Conservation (phyloP, 1,140 invertebrate genomes). For the Diorhabda elongata region DNA sequence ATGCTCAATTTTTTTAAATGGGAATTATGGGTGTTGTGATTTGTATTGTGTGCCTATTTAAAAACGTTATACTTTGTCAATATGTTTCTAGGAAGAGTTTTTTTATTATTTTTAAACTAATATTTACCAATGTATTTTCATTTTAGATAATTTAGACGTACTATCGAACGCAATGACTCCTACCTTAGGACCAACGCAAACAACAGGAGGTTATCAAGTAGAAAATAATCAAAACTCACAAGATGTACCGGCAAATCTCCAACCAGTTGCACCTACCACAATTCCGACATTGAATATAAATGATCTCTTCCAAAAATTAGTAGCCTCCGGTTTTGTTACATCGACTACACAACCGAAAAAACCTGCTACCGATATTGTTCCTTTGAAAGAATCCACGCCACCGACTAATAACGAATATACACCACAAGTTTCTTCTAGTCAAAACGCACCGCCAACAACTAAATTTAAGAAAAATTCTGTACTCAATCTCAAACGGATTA, state of each 20-base stretch:
- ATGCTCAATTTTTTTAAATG: too few species aligned
- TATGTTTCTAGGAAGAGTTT: too few species aligned
- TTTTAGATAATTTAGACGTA: constrained; percentile 54
- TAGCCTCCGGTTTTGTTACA: constrained; percentile 78
- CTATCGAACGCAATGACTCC: constrained; percentile 62
- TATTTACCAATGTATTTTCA: neutral
- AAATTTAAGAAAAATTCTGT: constrained; percentile 1
- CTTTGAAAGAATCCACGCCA: neutral
- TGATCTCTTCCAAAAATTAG: constrained; percentile 77
- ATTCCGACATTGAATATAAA: constrained; percentile 57
- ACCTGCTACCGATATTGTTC: neutral
- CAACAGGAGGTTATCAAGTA: constrained; percentile 52
- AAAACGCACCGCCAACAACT: neutral
- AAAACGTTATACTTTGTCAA: too few species aligned
- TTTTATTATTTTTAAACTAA: neutral
- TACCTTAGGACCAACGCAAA: constrained; percentile 55
- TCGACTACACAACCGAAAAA: constrained; percentile 31
- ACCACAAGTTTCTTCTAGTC: neutral
- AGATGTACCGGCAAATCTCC: constrained; percentile 34
- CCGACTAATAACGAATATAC: constrained; percentile 48
- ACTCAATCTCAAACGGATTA: constrained; percentile 55
- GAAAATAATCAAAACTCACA: constrained; percentile 43
- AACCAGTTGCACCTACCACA: constrained; percentile 30
- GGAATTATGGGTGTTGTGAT: too few species aligned
- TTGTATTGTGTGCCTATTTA: too few species aligned